Evolutionary conservation across 2,797 vertebrate species (phyloP).

Genomic region (Microctenopoma steveboyesi): DNA sequence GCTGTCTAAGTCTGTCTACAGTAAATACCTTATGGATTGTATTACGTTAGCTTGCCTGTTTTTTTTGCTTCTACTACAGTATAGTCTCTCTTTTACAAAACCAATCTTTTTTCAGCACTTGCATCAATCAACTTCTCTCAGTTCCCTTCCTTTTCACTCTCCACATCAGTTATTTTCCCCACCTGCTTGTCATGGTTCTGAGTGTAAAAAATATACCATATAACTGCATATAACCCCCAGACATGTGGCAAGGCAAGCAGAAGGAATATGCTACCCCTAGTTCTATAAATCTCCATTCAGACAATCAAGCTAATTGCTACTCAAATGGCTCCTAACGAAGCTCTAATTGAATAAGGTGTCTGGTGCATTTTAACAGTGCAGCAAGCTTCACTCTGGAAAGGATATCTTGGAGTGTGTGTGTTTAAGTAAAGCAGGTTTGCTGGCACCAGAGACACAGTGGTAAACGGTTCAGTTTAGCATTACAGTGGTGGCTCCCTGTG

Average conservation of each 20-base stretch:
- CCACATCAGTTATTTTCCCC: slow-evolving; percentile 60
- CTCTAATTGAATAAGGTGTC: slow-evolving; percentile 71
- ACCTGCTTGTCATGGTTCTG: slow-evolving; percentile 69
- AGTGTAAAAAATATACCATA: slow-evolving; percentile 64
- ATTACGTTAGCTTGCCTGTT: neutral
- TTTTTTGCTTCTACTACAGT: slow-evolving; percentile 40
- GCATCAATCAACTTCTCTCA: slow-evolving; percentile 20
- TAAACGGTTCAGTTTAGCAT: slow-evolving; percentile 75
- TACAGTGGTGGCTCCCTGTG: slow-evolving; percentile 74
- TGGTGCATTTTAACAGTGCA: slow-evolving; percentile 56
- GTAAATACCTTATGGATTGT: slow-evolving; percentile 7
- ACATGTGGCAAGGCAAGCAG: slow-evolving; percentile 32
- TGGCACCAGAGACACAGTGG: slow-evolving; percentile 67
- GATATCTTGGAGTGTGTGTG: slow-evolving; percentile 53
- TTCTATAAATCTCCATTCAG: slow-evolving; percentile 75
- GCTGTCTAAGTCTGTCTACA: neutral
- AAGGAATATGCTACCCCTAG: slow-evolving; percentile 41
- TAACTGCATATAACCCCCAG: slow-evolving; percentile 64
- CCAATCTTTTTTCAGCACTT: slow-evolving; percentile 42
- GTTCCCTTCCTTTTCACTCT: slow-evolving; percentile 36
- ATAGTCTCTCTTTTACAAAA: slow-evolving; percentile 32
- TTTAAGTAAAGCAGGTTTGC: slow-evolving; percentile 59
- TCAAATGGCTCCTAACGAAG: slow-evolving; percentile 68
- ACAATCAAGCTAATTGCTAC: slow-evolving; percentile 73
- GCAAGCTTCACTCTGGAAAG: slow-evolving; percentile 60